Conservation (phyloP, 92 coral and sea anemone genomes). For the Heliopora coerulea region DNA sequence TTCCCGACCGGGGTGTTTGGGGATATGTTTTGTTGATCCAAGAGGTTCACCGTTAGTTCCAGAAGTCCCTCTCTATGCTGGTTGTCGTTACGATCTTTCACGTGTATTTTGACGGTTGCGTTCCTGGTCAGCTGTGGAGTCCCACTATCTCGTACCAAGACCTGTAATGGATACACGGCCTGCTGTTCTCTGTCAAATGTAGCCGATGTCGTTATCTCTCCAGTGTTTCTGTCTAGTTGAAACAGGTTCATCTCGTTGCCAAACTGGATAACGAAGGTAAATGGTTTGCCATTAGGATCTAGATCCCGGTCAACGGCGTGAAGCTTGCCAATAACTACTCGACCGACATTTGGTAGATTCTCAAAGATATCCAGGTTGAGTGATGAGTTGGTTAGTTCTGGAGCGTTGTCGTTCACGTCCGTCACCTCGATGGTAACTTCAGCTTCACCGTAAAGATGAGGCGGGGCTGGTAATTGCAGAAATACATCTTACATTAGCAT, state of each 20-base stretch:
- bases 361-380: conserved; percentile 65
- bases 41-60: conserved; percentile 62
- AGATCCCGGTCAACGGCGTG: conserved; percentile 78
- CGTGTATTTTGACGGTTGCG: conserved; percentile 59
- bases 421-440: conserved; percentile 62
- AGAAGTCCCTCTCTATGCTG: conserved; percentile 73
- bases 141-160: conserved; percentile 83
- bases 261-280: conserved; percentile 60
- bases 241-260: conserved; percentile 63
- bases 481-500: no score
- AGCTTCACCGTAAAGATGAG: conserved; percentile 70
- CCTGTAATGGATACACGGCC: conserved; percentile 49
- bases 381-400: conserved; percentile 60
- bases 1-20: conserved; percentile 75
- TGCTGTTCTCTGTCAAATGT: conserved; percentile 77
- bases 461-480: conserved; percentile 33
- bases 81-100: conserved; percentile 77
- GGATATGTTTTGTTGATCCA: conserved; percentile 59
- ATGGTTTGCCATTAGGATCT: conserved; percentile 79
- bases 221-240: conserved; percentile 47
- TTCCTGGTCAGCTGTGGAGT: conserved; percentile 46
- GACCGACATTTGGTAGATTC: conserved; percentile 59
- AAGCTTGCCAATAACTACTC: conserved; percentile 61
- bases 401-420: conserved; percentile 94
- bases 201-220: conserved; percentile 47